phyloP scores from a whole-genome alignment of 2,888 invertebrate genomes.

The Hymenopus coronatus region DNA sequence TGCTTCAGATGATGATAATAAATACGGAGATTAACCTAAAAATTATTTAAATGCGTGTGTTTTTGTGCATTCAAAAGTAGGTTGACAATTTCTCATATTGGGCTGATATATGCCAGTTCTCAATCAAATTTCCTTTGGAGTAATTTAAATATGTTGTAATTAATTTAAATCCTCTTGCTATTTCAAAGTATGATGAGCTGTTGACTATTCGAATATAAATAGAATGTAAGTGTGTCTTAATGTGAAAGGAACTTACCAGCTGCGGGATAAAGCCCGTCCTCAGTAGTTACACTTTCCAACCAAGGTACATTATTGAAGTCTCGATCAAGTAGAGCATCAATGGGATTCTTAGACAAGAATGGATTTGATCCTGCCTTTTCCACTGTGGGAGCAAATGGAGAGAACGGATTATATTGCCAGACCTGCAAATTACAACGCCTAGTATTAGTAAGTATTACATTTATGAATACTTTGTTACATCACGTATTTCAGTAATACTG shows the following conservation, averaged over 20 bases:
- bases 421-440: conserved; percentile 31
- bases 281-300: conserved; percentile 45
- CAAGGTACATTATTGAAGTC: conserved; percentile 45
- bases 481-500: no score
- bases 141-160: no score
- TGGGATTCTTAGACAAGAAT: conserved; percentile 44
- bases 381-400: conserved; percentile 46
- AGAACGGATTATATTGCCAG: conserved; percentile 41
- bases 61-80: no score
- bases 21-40: no score
- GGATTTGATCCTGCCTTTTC: conserved; percentile 42
- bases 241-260: conserved; percentile 36
- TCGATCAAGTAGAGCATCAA: conserved; percentile 41
- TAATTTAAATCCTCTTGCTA: no score
- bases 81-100: no score
- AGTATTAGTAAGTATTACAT: neutral
- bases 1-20: no score
- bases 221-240: neutral
- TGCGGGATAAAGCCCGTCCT: conserved; percentile 45
- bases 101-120: no score
- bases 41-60: no score
- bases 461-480: neutral
- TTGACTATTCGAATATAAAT: no score
- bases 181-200: no score
- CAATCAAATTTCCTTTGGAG: no score